These are phyloP conservation scores for Hemibagrus wyckioides DNA, from an alignment of 2,113 vertebrate genomes.

Conservation along the genomic window DNA sequence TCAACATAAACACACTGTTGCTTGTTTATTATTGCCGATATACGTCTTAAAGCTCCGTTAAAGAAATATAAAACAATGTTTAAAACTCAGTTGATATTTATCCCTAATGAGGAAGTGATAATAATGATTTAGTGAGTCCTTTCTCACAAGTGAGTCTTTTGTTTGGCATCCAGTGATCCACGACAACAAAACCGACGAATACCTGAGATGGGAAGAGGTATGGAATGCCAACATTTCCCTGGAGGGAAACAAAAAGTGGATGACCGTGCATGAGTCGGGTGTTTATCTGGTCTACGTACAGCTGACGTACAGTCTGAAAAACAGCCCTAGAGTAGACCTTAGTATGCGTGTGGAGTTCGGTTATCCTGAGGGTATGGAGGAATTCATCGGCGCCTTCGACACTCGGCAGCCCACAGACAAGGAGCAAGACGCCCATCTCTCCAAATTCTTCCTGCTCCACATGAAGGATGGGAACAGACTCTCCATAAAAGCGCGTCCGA, in stretches of 20 bases:
- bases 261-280: conserved; percentile 26
- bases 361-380: accelerated
- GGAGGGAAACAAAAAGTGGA: background rate
- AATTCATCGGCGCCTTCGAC: conserved; percentile 29
- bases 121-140: background rate
- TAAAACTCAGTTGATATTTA: no score
- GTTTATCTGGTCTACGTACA: conserved; percentile 50
- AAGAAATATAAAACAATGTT: no score
- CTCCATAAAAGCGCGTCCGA: background rate
- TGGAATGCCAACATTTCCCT: background rate
- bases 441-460: conserved; percentile 32
- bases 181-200: background rate
- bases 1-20: background rate
- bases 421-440: conserved; percentile 23
- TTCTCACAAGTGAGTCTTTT: background rate
- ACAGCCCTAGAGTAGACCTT: background rate
- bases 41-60: no score
- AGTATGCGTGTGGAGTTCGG: background rate
- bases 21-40: no score
- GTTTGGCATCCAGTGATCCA: conserved; percentile 6
- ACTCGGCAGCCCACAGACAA: conserved; percentile 1
- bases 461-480: conserved; percentile 4
- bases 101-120: background rate
- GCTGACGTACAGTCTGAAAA: conserved; percentile 4
- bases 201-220: conserved; percentile 26